Conservation (phyloP, 1,140 invertebrate species). For the Panagrolaimus sp. region DNA sequence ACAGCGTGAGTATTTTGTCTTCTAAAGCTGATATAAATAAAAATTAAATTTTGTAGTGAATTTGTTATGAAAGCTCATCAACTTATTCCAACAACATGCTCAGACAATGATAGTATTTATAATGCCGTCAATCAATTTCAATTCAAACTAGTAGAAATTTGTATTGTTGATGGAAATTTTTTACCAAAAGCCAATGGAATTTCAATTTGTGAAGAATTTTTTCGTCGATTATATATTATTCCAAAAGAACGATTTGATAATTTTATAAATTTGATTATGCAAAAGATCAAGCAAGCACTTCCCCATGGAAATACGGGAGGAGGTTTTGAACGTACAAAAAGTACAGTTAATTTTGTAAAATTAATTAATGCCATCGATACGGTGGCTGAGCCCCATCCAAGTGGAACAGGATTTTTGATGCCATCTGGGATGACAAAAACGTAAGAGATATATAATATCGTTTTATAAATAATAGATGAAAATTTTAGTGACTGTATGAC, state of each 20-base stretch:
- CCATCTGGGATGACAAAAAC: not conserved
- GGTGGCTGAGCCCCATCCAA: not conserved
- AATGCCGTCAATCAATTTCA: not conserved
- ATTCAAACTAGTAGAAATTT: not conserved
- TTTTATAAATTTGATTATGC: not conserved
- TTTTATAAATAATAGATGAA: not conserved
- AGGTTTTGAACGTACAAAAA: not conserved
- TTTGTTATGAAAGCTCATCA: not conserved
- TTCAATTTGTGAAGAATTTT: not conserved
- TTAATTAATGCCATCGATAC: not conserved
- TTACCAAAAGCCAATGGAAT: not conserved
- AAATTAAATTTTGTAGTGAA: not conserved
- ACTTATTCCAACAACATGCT: not conserved
- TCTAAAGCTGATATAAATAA: not conserved
- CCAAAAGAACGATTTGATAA: not conserved
- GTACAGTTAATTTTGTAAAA: not conserved
- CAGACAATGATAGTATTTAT: no score
- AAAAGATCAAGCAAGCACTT: not conserved
- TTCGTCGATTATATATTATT: not conserved
- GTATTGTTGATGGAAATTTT: not conserved
- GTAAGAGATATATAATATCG: not conserved
- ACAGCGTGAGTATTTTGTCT: no score
- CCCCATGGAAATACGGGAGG: not conserved
- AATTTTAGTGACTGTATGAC: not conserved
- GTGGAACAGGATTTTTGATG: not conserved